Conservation (phyloP, 2,888 invertebrate genomes). For the Volucella zonaria region DNA sequence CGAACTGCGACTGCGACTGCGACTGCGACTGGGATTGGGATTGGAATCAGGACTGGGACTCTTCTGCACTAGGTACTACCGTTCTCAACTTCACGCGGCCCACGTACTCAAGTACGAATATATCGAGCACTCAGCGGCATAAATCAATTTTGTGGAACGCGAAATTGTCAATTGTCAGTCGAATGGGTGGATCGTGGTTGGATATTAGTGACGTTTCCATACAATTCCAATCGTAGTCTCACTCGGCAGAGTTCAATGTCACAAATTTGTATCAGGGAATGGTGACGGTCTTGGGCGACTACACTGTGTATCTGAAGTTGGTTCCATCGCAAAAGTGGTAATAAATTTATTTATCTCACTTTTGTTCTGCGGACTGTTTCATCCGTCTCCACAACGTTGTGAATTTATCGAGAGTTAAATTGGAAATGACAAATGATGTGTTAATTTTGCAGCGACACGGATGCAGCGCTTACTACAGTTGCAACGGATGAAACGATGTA, state of each 20-base stretch:
- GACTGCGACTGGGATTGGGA: neutral
- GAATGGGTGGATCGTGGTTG: conserved; percentile 60
- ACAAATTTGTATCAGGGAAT: conserved; percentile 1
- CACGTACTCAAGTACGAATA: conserved; percentile 12
- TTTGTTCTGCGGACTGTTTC: neutral
- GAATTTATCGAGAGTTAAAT: conserved; percentile 67
- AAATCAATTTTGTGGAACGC: conserved; percentile 54
- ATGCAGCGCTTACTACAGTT: neutral
- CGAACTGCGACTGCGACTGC: neutral
- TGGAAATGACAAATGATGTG: conserved; percentile 71
- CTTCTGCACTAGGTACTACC: neutral
- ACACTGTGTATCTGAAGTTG: conserved; percentile 10
- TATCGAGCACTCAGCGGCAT: conserved; percentile 30
- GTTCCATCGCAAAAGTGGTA: conserved; percentile 1
- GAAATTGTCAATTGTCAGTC: conserved; percentile 41
- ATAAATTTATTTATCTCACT: conserved; percentile 37
- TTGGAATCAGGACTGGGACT: neutral
- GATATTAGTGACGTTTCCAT: conserved; percentile 43
- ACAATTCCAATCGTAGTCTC: neutral
- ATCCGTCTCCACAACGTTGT: conserved; percentile 13
- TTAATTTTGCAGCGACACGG: conserved; percentile 54
- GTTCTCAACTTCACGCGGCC: conserved; percentile 2
- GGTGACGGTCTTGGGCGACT: too few species aligned
- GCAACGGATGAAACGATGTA: neutral
- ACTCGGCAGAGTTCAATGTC: conserved; percentile 55